Evolutionary conservation across 2,888 invertebrate genomes (phyloP).

Genomic region (Seira musarum): DNA sequence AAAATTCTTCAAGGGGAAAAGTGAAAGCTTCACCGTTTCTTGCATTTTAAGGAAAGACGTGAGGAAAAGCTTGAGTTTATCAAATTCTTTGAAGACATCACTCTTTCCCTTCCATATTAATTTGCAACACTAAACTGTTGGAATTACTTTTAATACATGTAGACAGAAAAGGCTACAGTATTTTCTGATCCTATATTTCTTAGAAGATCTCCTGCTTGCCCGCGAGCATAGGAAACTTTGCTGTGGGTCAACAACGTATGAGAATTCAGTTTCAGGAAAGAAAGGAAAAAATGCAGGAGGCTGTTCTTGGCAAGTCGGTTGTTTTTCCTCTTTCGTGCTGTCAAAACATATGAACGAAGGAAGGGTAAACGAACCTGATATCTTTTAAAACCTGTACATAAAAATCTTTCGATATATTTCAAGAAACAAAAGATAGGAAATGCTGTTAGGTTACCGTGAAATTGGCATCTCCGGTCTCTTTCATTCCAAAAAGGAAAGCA

Average conservation of each 20-base stretch:
- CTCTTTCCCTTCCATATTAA: too few species aligned
- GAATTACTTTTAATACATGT: too few species aligned
- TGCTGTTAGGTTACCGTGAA: background rate
- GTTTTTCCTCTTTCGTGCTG: background rate
- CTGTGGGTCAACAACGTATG: background rate
- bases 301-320: slow-evolving; percentile 1
- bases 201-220: too few species aligned
- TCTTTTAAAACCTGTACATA: background rate
- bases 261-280: background rate
- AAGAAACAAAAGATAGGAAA: background rate
- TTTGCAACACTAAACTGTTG: too few species aligned
- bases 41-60: too few species aligned
- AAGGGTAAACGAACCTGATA: background rate
- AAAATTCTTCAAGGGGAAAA: too few species aligned
- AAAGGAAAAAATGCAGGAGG: background rate
- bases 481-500: background rate
- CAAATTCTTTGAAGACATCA: too few species aligned
- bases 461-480: slow-evolving; percentile 2
- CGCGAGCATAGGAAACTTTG: background rate
- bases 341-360: background rate
- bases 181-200: too few species aligned
- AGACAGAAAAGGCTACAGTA: too few species aligned
- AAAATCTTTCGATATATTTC: background rate
- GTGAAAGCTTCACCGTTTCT: too few species aligned
- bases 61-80: too few species aligned